Evolutionary conservation across 2,888 invertebrate species (phyloP), one percentile per base, ranked within the genome.

Genomic region (Drosophila crucigera): DNA sequence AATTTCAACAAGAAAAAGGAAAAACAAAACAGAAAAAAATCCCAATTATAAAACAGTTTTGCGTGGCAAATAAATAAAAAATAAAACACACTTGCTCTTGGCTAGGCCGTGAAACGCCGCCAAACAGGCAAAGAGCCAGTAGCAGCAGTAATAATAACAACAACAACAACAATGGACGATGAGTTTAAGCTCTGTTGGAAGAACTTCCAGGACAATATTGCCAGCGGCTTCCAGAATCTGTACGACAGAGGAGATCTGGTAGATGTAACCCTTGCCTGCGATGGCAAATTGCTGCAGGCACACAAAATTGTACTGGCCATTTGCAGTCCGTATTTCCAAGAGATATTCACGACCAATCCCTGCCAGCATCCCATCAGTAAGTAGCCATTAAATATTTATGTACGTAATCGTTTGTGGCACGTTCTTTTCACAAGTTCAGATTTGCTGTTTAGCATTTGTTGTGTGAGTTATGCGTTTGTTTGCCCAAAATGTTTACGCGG

Each of bases 301-400:
- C 94, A 94, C 82, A 94, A 94, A 90, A 93, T 94, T 59, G 94
- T 94, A 25, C 88, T 94, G 76, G 94, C 94, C 22, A 94, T 94
- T 60, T 94, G 94, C 78, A 94, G 94, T 81, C 94, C 94, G 4
- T 94, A 94, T 83, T 94, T 94, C 81, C 94, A 94, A 76, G 94
- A 94, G 83, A 93, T 92, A 90, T 94, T 93, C 84, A 93, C 93
- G 47, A 93, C 93, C 56, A 94, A 94, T 91, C 94, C 94, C 59
- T 94, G 94, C 87, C 93, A 93, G 81, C 94, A 94, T 91, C 94
- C 94, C 54, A 94, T 94, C 82, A 94, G 94, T 94, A 82, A 94
- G 94, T 94, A 82, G 30, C 16, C 11, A n/a, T 25, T 14, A 43
- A 31, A 28, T 35, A 39, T 54, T 30, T 50, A n/a, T 11, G 53